A percentile compares a stretch with the other conserved stretches of the same genome.
Evolutionary conservation across 2,888 invertebrate genomes (phyloP).

Genomic region (Sinhomidia bicolor): DNA sequence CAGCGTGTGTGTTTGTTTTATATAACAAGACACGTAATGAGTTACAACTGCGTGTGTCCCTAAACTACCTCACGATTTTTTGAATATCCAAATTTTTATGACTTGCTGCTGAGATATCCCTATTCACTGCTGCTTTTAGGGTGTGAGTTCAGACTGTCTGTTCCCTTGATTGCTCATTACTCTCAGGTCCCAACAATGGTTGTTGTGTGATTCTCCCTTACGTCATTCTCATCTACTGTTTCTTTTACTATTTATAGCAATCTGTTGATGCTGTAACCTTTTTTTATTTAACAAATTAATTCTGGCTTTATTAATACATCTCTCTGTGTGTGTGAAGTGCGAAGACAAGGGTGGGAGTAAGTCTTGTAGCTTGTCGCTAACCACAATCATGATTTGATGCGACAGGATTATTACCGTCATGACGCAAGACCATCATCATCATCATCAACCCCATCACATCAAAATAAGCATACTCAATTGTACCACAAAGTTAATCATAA

Average conservation of each 20-base stretch:
- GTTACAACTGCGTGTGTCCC: background rate
- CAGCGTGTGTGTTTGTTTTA: background rate
- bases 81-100: background rate
- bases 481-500: slow-evolving; percentile 5
- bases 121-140: background rate
- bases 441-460: background rate
- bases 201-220: background rate
- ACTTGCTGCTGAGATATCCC: background rate
- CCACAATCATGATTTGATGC: background rate
- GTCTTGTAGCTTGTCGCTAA: background rate
- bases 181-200: background rate
- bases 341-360: slow-evolving; percentile 32
- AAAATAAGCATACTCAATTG: too few species aligned
- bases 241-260: background rate
- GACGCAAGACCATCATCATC: slow-evolving; percentile 8
- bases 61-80: slow-evolving; percentile 27
- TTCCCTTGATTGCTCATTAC: too few species aligned
- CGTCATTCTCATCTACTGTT: slow-evolving; percentile 17
- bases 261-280: background rate
- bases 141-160: background rate
- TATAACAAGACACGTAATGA: background rate
- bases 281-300: background rate
- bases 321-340: background rate
- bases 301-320: background rate
- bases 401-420: slow-evolving; percentile 13